These are phyloP conservation scores for Odocoileus virginianus DNA, from an alignment of 2,113 vertebrate species.

Conservation along the genomic window DNA sequence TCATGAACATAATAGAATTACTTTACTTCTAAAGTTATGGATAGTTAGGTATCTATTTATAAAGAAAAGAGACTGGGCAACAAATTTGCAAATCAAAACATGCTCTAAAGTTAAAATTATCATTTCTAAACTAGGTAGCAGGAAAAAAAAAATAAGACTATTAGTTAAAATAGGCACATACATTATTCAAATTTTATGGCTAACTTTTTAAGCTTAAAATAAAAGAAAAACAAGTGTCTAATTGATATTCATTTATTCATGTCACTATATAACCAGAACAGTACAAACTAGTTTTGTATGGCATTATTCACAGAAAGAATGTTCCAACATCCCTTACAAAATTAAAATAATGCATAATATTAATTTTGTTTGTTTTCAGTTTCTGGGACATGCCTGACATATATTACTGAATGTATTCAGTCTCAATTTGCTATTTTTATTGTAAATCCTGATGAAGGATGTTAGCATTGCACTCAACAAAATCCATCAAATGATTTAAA, in stretches of 20 bases:
- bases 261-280: slow-evolving; percentile 55
- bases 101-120: slow-evolving; percentile 55
- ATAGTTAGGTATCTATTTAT: slow-evolving; percentile 48
- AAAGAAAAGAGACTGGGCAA: slow-evolving; percentile 39
- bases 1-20: slow-evolving; percentile 35
- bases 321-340: slow-evolving; percentile 57
- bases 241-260: slow-evolving; percentile 71
- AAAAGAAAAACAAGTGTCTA: slow-evolving; percentile 67
- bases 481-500: slow-evolving; percentile 47
- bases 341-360: slow-evolving; percentile 68
- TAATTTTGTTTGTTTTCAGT: slow-evolving; percentile 71
- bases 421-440: slow-evolving; percentile 57
- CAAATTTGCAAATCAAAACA: slow-evolving; percentile 54
- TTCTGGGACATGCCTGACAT: slow-evolving; percentile 56
- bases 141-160: slow-evolving; percentile 60
- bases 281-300: slow-evolving; percentile 26
- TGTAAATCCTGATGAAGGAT: slow-evolving; percentile 36
- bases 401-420: slow-evolving; percentile 13
- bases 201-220: slow-evolving; percentile 66
- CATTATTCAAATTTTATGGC: slow-evolving; percentile 66
- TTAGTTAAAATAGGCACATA: slow-evolving; percentile 63
- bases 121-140: slow-evolving; percentile 60
- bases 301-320: slow-evolving; percentile 58
- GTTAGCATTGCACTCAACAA: slow-evolving; percentile 17
- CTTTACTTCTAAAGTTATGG: slow-evolving; percentile 41